phyloP scores from a whole-genome alignment of 35 echinoderm and acorn worm genomes.

The Ptychodera flava region DNA sequence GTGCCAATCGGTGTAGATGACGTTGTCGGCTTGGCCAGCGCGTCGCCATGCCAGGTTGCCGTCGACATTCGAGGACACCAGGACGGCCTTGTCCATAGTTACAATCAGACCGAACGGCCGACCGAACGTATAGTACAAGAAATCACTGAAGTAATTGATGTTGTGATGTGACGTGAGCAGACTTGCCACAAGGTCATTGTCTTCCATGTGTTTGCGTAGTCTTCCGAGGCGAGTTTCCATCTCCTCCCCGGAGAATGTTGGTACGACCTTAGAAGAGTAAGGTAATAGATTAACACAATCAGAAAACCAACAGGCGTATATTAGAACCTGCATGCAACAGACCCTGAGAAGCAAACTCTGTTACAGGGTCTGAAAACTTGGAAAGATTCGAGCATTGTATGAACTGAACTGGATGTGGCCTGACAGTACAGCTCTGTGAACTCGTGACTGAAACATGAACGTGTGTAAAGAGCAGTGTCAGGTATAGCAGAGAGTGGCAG shows the following conservation, averaged over 20 bases:
- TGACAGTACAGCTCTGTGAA: too few relatives aligned
- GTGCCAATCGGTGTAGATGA: background rate
- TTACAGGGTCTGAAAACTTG: too few relatives aligned
- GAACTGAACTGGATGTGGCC: too few relatives aligned
- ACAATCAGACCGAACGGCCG: conserved; percentile 45
- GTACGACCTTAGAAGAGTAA: conserved; percentile 18
- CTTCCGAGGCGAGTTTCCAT: conserved; percentile 37
- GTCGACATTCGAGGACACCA: conserved; percentile 17
- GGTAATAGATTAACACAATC: too few relatives aligned
- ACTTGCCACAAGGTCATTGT: conserved; percentile 27
- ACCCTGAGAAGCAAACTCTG: too few relatives aligned
- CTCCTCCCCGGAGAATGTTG: conserved; percentile 37
- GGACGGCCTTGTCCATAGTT: conserved; percentile 31
- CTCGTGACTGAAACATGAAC: too few relatives aligned
- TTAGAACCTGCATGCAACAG: too few relatives aligned
- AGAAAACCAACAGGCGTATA: too few relatives aligned
- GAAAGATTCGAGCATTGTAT: too few relatives aligned
- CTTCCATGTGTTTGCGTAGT: conserved; percentile 39
- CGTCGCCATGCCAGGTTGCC: background rate
- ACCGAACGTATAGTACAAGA: conserved; percentile 31
- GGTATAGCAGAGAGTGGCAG: too few relatives aligned
- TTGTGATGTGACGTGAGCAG: conserved; percentile 55
- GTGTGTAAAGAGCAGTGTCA: too few relatives aligned
- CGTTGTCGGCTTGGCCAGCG: background rate
- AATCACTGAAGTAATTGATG: conserved; percentile 61